Percentiles rank a stretch among this genome's conserved stretches.
Evolutionary conservation across 2,888 invertebrate genomes (phyloP).

Genomic region (Anoncus sp.): DNA sequence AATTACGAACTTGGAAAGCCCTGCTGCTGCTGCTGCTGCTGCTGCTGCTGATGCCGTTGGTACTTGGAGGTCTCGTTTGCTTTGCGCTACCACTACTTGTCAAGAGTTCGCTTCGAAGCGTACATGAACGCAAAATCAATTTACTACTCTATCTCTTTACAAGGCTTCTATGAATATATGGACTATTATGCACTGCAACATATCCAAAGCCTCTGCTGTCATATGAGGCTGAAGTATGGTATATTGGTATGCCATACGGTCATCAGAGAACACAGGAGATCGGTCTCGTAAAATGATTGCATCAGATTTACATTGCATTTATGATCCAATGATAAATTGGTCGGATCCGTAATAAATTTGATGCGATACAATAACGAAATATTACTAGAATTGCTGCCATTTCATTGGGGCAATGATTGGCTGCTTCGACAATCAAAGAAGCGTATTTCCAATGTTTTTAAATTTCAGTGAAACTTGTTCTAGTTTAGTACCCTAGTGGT

Average conservation of each 20-base stretch:
- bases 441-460: neutral
- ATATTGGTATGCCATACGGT: neutral
- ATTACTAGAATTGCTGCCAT: neutral
- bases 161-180: slow-evolving; percentile 31
- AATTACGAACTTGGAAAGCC: slow-evolving; percentile 67
- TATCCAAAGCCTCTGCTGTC: slow-evolving; percentile 36
- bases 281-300: neutral
- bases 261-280: neutral
- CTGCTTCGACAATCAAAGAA: neutral
- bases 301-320: neutral
- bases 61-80: slow-evolving; percentile 45
- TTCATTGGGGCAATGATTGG: neutral
- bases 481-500: neutral
- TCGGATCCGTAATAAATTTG: neutral
- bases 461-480: neutral
- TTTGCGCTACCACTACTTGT: slow-evolving; percentile 40
- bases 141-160: slow-evolving; percentile 47
- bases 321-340: neutral
- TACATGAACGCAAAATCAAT: slow-evolving; percentile 44
- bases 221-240: neutral
- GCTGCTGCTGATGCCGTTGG: slow-evolving; percentile 25
- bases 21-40: slow-evolving; percentile 33
- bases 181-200: slow-evolving; percentile 23
- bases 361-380: neutral
- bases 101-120: slow-evolving; percentile 33